Base-by-base conservation (phyloP, 2,797 vertebrate genomes). In the Echiichthys vipera region DNA sequence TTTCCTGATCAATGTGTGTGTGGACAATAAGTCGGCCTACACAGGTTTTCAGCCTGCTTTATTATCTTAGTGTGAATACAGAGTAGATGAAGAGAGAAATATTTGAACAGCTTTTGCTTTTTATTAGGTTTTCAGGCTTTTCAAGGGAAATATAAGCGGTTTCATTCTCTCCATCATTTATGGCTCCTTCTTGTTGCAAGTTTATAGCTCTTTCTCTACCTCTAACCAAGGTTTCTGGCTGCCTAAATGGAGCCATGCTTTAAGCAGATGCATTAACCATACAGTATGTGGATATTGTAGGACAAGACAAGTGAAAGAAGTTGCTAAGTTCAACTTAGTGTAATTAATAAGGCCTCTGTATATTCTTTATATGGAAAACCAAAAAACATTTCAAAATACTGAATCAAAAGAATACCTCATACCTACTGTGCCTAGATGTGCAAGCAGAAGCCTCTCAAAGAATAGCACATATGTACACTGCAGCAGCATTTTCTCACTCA, bases 401-500 rank as follows among this genome's bases (percentile, higher is more conserved):
- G 30, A 4, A 34, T 20, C 7, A 24, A 67, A 55, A 62, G 5
- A 68, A 47, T 11, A 25, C 25, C n/a, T 3, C 7, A 1, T 30
- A 14, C 15, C 13, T 4, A 51, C 29, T 71, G 40, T 12, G 37
- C 2, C n/a, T 37, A 37, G n/a, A 47, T 42, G 14, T 59, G 39
- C 0, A 0, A 12, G 32, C 39, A 58, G 27, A 67, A 59, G 32
- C 17, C 2, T 24, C 18, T 20, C 22, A 51, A 39, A 30, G 54
- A 15, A 43, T 2, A 29, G 18, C 34, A 50, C 46, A 47, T 15
- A 62, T 30, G 20, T 15, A 51, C 74, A 36, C 39, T 47, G 15
- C 17, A 24, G 65, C 61, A 58, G 53, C 56, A 64, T 72, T 63
- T 77, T 66, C 62, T 71, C 29, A 49, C 65, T 17, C 51, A n/a